Evolutionary conservation across 2,113 vertebrate species (phyloP).

Genomic region (Eira barbara): DNA sequence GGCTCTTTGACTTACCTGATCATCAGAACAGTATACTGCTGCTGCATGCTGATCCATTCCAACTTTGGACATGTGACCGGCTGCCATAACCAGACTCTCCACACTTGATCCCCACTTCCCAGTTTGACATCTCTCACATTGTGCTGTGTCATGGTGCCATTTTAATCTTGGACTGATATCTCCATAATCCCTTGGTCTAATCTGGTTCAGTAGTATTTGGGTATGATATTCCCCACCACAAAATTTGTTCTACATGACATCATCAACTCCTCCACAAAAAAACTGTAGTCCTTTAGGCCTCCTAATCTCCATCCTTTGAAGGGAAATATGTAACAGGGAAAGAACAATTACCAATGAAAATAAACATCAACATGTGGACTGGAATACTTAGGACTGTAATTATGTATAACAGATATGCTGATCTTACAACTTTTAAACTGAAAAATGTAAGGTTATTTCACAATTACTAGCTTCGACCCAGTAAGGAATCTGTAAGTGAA

Average conservation of each 20-base stretch:
- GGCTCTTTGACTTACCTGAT: no score
- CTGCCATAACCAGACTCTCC: neutral
- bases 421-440: neutral
- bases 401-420: neutral
- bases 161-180: neutral
- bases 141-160: neutral
- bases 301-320: neutral
- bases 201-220: neutral
- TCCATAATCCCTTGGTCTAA: neutral
- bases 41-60: neutral
- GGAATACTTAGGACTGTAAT: neutral
- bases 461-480: neutral
- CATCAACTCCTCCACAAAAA: neutral
- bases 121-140: neutral
- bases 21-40: neutral
- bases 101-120: neutral
- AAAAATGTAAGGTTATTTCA: neutral
- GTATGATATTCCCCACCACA: neutral
- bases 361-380: neutral
- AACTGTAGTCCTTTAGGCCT: neutral
- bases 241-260: neutral
- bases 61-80: neutral
- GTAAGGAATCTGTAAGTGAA: neutral
- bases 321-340: neutral
- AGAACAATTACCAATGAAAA: neutral